Base-by-base conservation (phyloP, 2,113 vertebrate species). In the Epinephelus moara region DNA sequence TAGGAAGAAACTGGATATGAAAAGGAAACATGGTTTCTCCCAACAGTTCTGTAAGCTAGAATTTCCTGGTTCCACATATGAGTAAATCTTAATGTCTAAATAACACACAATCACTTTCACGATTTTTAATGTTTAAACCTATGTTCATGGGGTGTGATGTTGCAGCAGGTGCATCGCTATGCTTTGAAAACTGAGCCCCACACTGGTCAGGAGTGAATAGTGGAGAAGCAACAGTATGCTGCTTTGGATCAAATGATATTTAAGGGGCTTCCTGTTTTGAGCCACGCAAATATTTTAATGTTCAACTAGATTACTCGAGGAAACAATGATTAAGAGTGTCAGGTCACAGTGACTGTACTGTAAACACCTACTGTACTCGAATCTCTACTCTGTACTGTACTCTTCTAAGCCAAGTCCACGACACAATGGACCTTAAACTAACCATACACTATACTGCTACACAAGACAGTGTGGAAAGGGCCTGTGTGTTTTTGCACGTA, bases 1-100 rank as follows among this genome's bases (percentile, higher is more conserved):
- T 63, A 37, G 4, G 57, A 70, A 66, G 88, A 80, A 82, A 90
- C 60, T 67, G 40, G 80, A 91, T 87, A 88, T 84, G 71, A 87
- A 89, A 87, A 79, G 80, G 82, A 89, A 85, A 63, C 73, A 49
- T 33, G 57, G 56, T 70, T 81, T 50, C n/a, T 72, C 19, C 18
- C 37, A 66, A 6, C 61, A 68, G 52, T 50, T 71, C 15, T 37
- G 42, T 42, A 40, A 80, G 45, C 64, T 74, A 45, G 25, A 33
- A 66, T 66, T 77, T 60, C 25, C 14, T n/a, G 18, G 81, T 83
- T 79, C 33, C 23, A 78, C 47, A 72, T 55, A 55, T 59, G 0
- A 17, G 13, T 4, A 21, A 23, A 25, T 70, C 73, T 75, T 70
- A 72, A 53, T 14, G 8, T 60, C 3, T 27, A 14, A 71, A 17